Evolutionary conservation across 92 coral and sea anemone genomes (phyloP), one percentile per base, ranked within the genome.

Genomic region (Galaxea fascicularis): DNA sequence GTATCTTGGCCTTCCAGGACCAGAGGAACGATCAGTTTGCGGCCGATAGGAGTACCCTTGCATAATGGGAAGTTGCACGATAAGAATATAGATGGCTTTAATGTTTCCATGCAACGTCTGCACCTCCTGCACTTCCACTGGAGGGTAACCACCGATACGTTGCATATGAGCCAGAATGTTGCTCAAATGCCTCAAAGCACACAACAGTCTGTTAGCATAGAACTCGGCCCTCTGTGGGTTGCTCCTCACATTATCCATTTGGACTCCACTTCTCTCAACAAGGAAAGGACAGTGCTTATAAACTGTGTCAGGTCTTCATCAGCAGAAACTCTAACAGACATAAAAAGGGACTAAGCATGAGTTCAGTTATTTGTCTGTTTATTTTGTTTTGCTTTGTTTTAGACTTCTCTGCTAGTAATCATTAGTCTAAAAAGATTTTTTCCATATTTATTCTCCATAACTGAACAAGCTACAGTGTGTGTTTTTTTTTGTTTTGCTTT

Each of bases 1-100:
- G 49, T 78, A 85, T 10, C 89, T 51, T 9, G 93, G 93, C 45
- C 93, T 65, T 17, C 90, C 93, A 8, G 68, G 65, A 15, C 83
- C 90, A 53, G 76, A 66, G 17, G 82, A 45, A 30, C 10, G 73
- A 17, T 70, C 69, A 21, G 74, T 52, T 18, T 20, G 66, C 14
- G 86, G 89, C 10, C 89, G 75, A 62, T 89, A 89, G 3, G 82
- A 20, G 25, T 84, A 78, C 46, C 80, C 66, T 17, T 27, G 28
- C 87, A 85, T 78, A 7, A 73, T 74, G 11, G 89, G 86, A 35
- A 84, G 77, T 17, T 51, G 71, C 11, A 44, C 35, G 0, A 79
- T 5, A 4, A 53, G 58, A 6, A 16, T 24, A 41, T 85, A 80
- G 0, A 89, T 26, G 8, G 35, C 74, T 49, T 70, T 79, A 14